Conservation (phyloP, 2,888 invertebrate genomes). For the Ochlodes sylvanus region DNA sequence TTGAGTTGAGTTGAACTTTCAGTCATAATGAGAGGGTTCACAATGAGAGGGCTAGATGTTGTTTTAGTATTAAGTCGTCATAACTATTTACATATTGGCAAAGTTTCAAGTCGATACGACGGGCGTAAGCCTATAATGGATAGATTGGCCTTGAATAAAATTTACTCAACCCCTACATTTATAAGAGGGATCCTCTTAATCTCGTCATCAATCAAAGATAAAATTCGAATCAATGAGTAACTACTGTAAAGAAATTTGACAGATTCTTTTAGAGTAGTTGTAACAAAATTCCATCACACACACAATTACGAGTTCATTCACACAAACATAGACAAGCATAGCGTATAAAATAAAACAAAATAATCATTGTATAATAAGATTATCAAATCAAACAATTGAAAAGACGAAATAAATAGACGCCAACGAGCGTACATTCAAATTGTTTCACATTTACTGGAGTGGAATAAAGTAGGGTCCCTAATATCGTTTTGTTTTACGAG, state of each 20-base stretch:
- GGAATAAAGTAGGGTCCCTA: conserved; percentile 35
- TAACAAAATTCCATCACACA: no score
- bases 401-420: conserved; percentile 25
- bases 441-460: conserved; percentile 32
- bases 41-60: neutral
- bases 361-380: conserved; percentile 6
- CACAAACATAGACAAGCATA: no score
- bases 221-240: no score
- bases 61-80: conserved; percentile 1
- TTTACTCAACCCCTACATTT: neutral
- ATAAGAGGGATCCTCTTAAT: no score
- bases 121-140: neutral
- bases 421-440: conserved; percentile 29
- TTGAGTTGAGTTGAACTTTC: no score
- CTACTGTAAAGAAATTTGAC: no score
- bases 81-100: conserved; percentile 7
- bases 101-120: neutral
- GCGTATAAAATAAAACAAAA: no score
- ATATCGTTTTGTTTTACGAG: conserved; percentile 48
- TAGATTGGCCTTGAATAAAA: neutral
- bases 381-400: conserved; percentile 30
- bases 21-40: no score
- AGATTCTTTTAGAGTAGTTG: no score
- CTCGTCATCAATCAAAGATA: no score
- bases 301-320: no score